phyloP scores from a whole-genome alignment of 1,140 invertebrate genomes.

The Lucilia sericata region DNA sequence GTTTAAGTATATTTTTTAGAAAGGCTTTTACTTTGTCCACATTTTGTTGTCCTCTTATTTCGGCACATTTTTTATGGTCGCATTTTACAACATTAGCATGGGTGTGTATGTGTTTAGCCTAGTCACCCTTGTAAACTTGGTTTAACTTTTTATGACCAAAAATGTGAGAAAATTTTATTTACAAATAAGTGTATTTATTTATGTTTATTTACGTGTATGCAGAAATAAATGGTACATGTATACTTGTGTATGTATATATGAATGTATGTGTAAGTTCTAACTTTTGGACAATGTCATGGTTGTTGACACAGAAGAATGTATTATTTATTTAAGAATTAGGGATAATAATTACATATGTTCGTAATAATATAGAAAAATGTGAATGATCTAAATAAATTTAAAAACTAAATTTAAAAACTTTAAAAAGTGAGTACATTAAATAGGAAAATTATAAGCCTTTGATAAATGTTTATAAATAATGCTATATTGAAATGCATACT shows the following conservation, averaged over 20 bases:
- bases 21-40: no score
- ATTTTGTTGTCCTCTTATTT: background rate
- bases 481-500: no score
- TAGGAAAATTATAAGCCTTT: no score
- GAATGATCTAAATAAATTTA: no score
- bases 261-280: background rate
- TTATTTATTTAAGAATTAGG: background rate
- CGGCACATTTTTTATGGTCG: background rate
- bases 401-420: no score
- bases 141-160: slow-evolving; percentile 30
- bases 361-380: no score
- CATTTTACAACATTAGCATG: background rate
- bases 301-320: slow-evolving; percentile 18
- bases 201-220: background rate
- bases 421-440: no score
- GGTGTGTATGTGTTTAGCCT: background rate
- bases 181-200: slow-evolving; percentile 26
- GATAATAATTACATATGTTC: background rate
- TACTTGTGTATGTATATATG: background rate
- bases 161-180: slow-evolving; percentile 47
- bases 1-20: no score
- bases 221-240: background rate
- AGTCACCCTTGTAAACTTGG: slow-evolving; percentile 45
- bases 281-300: slow-evolving; percentile 22
- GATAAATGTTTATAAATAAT: no score